Evolutionary conservation across 2,888 invertebrate genomes (phyloP), one percentile per base, ranked within the genome.

Genomic region (Spisula solida): DNA sequence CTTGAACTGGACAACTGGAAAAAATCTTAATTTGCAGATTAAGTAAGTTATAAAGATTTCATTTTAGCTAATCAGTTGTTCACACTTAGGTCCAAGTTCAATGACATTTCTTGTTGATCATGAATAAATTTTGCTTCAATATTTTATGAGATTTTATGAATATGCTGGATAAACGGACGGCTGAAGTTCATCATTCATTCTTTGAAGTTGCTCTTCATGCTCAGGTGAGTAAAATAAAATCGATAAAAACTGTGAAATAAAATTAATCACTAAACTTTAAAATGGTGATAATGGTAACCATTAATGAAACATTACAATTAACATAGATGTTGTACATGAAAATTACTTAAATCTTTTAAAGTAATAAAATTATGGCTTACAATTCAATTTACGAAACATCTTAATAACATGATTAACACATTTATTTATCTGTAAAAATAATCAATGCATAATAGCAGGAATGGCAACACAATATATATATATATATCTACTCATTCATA

Each of bases 401-500:
- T 10, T 66, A 25, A 25, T 25, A 66, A 60, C 25, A 66, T 66
- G 2, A 66, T 12, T 25, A 6, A n/a, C 56, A 56, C 25, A 25
- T 8, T 8, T n/a, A 66, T 66, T 1, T 10, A 66, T 25, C n/a
- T 25, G 25, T 18, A 56, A 25, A 66, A 66, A 25, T 25, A 25
- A 66, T 66, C 2, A 66, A 66, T 66, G 25, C 25, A 25, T 66
- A 66, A 66, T 66, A 12, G 60, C 25, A 25, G 60, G n/a, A 25
- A 10, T 10, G 60, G n/a, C 25, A 25, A n/a, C 25, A 66, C n/a
- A 6, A n/a, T 66, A 66, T 6, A n/a, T 6, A 66, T 6, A n/a
- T 6, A 66, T 2, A 66, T 66, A 75, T 75, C 75, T 34, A 75
- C 31, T 31, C 75, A 75, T 75, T 75, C 75, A 31, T 14, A 75